Evolutionary conservation across 2,888 invertebrate species (phyloP).

Genomic region (Epistrophe eligans): DNA sequence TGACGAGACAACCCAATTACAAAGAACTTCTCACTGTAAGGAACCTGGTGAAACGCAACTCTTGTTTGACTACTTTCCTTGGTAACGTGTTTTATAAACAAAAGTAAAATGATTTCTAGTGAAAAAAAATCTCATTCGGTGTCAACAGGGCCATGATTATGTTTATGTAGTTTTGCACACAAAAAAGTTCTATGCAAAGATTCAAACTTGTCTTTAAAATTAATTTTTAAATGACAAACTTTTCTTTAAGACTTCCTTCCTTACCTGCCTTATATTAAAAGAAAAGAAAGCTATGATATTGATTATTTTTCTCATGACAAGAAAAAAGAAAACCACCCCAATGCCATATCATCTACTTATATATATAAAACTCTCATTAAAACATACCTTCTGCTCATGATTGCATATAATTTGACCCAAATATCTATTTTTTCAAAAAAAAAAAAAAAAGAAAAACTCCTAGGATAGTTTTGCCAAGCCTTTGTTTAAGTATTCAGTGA

Average conservation of each 20-base stretch:
- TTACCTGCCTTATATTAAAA: background rate
- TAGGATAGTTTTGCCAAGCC: background rate
- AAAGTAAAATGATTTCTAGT: no score
- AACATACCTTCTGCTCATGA: conserved; percentile 44
- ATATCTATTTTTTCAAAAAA: conserved; percentile 29
- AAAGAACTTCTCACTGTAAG: no score
- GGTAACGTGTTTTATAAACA: no score
- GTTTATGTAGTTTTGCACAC: no score
- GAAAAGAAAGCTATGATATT: background rate
- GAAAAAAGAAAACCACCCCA: background rate
- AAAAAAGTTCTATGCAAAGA: no score
- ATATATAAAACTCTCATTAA: conserved; percentile 14
- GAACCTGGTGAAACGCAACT: no score
- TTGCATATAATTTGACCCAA: conserved; percentile 57
- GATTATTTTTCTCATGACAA: background rate
- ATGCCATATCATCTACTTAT: background rate
- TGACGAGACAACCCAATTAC: no score
- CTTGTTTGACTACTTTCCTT: no score
- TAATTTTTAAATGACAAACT: background rate
- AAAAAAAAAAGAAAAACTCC: background rate
- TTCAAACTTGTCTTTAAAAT: background rate
- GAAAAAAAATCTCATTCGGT: no score
- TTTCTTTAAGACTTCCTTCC: background rate
- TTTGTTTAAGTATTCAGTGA: conserved; percentile 29
- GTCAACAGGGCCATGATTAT: no score